Conservation (phyloP, 2,888 invertebrate genomes). For the Laspeyria flexula region DNA sequence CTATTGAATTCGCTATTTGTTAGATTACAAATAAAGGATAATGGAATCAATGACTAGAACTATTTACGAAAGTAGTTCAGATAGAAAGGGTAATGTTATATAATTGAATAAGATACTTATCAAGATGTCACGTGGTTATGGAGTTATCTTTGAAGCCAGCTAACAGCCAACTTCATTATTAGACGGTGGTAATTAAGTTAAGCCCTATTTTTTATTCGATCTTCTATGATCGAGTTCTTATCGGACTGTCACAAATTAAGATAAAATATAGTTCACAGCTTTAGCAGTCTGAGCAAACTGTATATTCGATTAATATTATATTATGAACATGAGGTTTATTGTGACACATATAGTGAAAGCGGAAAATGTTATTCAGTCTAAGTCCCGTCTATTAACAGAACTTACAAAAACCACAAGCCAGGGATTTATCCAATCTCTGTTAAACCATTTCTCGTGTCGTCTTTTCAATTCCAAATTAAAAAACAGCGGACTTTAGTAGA, state of each 20-base stretch:
- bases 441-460: constrained; percentile 44
- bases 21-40: constrained; percentile 24
- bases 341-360: too few species aligned
- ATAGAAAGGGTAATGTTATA: constrained; percentile 14
- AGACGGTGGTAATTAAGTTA: too few species aligned
- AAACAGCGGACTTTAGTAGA: constrained; percentile 58
- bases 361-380: not conserved
- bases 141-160: constrained; percentile 13
- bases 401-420: constrained; percentile 33
- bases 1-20: constrained; percentile 32
- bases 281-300: too few species aligned
- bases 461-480: constrained; percentile 53
- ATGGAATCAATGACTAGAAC: constrained; percentile 19
- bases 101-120: constrained; percentile 21
- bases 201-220: too few species aligned
- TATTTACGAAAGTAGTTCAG: constrained; percentile 10
- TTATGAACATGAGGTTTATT: too few species aligned
- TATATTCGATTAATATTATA: too few species aligned
- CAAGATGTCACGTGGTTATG: constrained; percentile 23
- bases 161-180: too few species aligned
- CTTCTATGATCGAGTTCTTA: too few species aligned
- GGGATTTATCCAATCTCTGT: constrained; percentile 40
- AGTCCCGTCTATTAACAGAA: constrained; percentile 20
- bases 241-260: too few species aligned
- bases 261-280: too few species aligned